Evolutionary conservation across 2,113 vertebrate species (phyloP), one percentile per base, ranked within the genome.

Genomic region (Gorsachius goisagi): DNA sequence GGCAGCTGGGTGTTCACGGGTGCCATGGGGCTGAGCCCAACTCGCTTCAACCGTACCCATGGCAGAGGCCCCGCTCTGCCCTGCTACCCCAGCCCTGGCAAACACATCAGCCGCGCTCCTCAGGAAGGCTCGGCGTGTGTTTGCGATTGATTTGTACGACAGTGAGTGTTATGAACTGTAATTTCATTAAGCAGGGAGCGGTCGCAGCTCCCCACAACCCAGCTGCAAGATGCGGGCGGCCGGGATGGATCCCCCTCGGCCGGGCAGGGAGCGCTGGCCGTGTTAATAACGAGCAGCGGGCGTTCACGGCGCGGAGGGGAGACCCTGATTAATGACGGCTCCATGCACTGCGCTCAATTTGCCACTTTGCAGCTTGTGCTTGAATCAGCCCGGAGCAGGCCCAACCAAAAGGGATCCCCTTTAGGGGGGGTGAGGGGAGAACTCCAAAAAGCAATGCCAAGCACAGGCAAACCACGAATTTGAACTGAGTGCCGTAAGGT

Each of bases 31-130:
- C 53, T 12, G 56, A 82, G 77, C 67, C 15, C 76, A 5, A 0
- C 4, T 3, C 1, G 1, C 15, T 5, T 3, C 13, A 4, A 22
- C 68, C 15, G 17, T 22, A 47, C 50, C 9, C 3, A 2, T 6
- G 74, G 60, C 53, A 41, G 49, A 68, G 69, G 74, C 16, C 44
- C 18, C 0, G 0, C 53, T 10, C 41, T 2, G 12, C 66, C 6
- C 39, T 1, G 5, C 63, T 7, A 15, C 12, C 50, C 20, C 20
- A 7, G 26, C 35, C 35, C 41, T 3, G 0, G 35, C 50, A 9
- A 35, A 49, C 13, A 3, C 44, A 17, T 28, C 7, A 15, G 77
- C 85, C 9, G 0, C 1, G 1, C 33, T 62, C 58, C 69, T 56
- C 0, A n/a, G 69, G 30, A 44, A 63, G 73, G 76, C 69, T 91